Evolutionary conservation across 1,140 invertebrate species (phyloP), one percentile per base, ranked within the genome.

Genomic region (Luehdorfia chinensis): DNA sequence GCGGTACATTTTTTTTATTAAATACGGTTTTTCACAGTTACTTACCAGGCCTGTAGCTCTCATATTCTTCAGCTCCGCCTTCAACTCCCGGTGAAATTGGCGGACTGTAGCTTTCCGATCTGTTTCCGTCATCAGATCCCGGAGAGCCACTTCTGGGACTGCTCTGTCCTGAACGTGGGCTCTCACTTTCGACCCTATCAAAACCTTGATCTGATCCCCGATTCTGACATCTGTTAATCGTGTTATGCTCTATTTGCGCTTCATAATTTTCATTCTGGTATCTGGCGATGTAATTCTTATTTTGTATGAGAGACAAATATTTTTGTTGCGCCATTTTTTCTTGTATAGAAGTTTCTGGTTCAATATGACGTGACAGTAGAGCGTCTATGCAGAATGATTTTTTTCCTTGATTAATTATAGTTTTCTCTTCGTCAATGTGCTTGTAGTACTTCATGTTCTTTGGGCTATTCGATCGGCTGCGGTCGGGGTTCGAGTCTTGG

Each of bases 361-460:
- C 70, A 4, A 75, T 67, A 9, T 84, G 77, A 4, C 75, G 73
- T 0, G 86, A 87, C 0, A 88, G 55, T 2, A 88, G 44, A 0
- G 87, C 87, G 46, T 88, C 87, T 2, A 87, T 88, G 47, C 87
- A 87, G 36, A 88, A 88, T 0, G 84, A 87, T 48, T 88, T 88
- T 49, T 87, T 88, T 0, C 33, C 46, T 15, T 74, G 71, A 28
- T 63, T 76, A 0, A 86, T 13, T 1, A 76, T 66, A 0, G 81
- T 86, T 47, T 84, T 86, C 0, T 80, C 76, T 13, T 81, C 77
- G 34, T 74, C 70, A 5, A 58, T 33, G 28, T 59, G 59, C 15
- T 74, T 75, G 51, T 75, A 85, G 43, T 61, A 86, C 27, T 77
- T 84, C 67, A 78, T 74, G 56, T 73, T 81, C 48, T 77, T 79